phyloP scores from a whole-genome alignment of 92 coral and sea anemone species.

The Phenganax stokvisi region DNA sequence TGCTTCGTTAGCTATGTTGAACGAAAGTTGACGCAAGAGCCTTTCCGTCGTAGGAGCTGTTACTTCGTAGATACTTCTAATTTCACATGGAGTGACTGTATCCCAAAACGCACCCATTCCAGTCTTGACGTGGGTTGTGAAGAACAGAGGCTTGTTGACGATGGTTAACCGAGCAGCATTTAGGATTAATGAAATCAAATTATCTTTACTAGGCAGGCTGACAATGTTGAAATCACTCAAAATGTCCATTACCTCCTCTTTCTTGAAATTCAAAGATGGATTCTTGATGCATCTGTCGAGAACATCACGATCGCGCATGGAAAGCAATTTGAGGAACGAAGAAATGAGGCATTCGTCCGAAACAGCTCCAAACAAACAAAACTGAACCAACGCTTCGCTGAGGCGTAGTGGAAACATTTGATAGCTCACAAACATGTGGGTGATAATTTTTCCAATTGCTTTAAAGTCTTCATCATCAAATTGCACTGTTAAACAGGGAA shows the following conservation, averaged over 20 bases:
- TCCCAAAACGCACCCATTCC: conserved; percentile 70
- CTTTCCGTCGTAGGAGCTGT: conserved; percentile 46
- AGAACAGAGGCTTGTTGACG: conserved; percentile 50
- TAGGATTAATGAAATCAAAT: conserved; percentile 38
- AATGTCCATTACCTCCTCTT: conserved; percentile 49
- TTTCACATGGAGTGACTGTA: conserved; percentile 45
- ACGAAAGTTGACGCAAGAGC: conserved; percentile 11
- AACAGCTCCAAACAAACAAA: conserved; percentile 54
- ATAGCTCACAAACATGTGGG: conserved; percentile 55
- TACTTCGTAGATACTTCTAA: conserved; percentile 45
- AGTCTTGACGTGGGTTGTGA: conserved; percentile 44
- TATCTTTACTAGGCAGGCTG: conserved; percentile 47
- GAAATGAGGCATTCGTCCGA: conserved; percentile 53
- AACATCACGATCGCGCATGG: conserved; percentile 48
- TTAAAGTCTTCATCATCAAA: conserved; percentile 44
- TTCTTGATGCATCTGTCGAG: conserved; percentile 27
- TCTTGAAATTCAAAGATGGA: conserved; percentile 35
- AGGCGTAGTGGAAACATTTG: conserved; percentile 59
- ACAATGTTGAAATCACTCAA: conserved; percentile 47
- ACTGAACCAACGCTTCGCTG: conserved; percentile 53
- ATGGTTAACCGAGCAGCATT: conserved; percentile 52
- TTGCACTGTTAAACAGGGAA: conserved; percentile 46
- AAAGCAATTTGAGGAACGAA: conserved; percentile 51
- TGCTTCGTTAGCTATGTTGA: conserved; percentile 1
- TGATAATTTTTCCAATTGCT: conserved; percentile 50